phyloP scores from a whole-genome alignment of 2,797 vertebrate species.

The Halcyon badia region DNA sequence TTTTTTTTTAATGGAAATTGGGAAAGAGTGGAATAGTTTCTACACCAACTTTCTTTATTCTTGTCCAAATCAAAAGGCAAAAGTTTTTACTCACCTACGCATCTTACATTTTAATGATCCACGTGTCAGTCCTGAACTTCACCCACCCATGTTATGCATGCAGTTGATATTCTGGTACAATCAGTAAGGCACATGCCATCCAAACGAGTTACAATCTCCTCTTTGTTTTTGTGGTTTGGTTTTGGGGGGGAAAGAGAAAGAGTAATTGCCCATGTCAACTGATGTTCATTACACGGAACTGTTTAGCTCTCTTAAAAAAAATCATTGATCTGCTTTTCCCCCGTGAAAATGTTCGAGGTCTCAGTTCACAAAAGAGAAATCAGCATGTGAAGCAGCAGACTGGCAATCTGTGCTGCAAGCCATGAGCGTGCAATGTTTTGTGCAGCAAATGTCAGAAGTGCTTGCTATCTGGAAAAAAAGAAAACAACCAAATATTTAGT shows the following conservation, averaged over 20 bases:
- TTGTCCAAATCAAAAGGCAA: constrained; percentile 15
- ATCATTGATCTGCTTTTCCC: constrained; percentile 28
- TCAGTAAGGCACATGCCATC: constrained; percentile 27
- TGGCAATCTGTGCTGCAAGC: constrained; percentile 31
- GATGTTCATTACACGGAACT: constrained; percentile 11
- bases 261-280: constrained; percentile 47
- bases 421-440: background rate
- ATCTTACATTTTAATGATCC: constrained; percentile 39
- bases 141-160: background rate
- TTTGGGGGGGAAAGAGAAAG: background rate
- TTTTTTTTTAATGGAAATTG: constrained; percentile 24
- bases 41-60: constrained; percentile 25
- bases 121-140: constrained; percentile 16
- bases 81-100: constrained; percentile 49
- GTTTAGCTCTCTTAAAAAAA: constrained; percentile 52
- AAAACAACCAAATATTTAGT: background rate
- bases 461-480: background rate
- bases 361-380: constrained; percentile 44
- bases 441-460: background rate
- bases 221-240: constrained; percentile 29
- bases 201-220: constrained; percentile 15
- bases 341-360: background rate
- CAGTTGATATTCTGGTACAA: constrained; percentile 28
- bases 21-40: constrained; percentile 22
- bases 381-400: constrained; percentile 7